Base-by-base conservation (phyloP, 2,797 vertebrate species). In the Lycodopsis pacificus region DNA sequence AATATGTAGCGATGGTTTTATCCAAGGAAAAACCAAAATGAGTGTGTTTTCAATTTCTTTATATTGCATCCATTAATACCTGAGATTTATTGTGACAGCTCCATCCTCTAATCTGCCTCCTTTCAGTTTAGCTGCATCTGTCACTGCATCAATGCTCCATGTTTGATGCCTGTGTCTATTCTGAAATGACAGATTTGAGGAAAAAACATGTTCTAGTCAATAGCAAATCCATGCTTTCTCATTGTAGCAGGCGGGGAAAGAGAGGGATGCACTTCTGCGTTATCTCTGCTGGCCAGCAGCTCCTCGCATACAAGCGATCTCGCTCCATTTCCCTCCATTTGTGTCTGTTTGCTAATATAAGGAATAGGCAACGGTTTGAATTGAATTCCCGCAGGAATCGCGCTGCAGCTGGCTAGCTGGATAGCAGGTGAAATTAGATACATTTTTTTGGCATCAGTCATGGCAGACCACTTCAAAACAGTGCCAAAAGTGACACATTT, bases 401-500 rank as follows among this genome's bases (percentile, higher is more conserved):
- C 12, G 38, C 30, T 77, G 44, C 64, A 84, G 71, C 72, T 73
- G 44, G 44, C 48, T 59, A 38, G 62, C 66, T n/a, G 34, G 44
- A 42, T 56, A 38, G 62, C 66, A 19, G 34, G 53, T 74, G 59
- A 70, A 75, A 81, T 65, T 77, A 73, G 54, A 80, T 81, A 62
- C 67, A 65, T 68, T 70, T 76, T 8, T 8, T 83, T 73, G 67
- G 81, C 51, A 78, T 83, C 77, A 58, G 51, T 84, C 83, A 76
- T 66, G 49, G 63, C 63, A 48, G 56, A 20, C 44, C 20, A 62
- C 40, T 86, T 79, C 51, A 68, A n/a, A 76, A 61, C 11, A 1
- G 4, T 40, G 82, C 75, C 82, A 84, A 46, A 68, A 75, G 57
- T 86, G 83, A 77, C 73, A 80, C 36, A 32, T 66, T 79, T 63